Conservation (phyloP, 2,888 invertebrate genomes). For the Chloroclysta siterata region DNA sequence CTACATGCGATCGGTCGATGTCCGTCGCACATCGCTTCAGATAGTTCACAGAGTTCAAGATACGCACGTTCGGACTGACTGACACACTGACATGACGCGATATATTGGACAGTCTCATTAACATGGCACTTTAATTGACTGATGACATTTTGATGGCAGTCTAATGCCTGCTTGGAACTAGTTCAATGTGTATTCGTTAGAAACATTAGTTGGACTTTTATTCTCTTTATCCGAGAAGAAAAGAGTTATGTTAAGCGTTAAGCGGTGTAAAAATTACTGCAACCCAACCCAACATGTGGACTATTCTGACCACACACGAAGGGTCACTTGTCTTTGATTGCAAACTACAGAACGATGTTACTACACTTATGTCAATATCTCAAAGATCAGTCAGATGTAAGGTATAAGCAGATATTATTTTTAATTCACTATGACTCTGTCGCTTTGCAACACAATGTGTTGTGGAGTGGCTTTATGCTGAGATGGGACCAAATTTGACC, state of each 20-base stretch:
- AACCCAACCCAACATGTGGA: not conserved
- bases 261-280: conserved; percentile 17
- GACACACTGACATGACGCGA: conserved; percentile 31
- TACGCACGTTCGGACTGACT: conserved; percentile 35
- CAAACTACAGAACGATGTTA: conserved; percentile 1
- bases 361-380: not conserved
- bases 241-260: conserved; percentile 15
- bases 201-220: conserved; percentile 5
- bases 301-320: conserved; percentile 24
- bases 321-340: conserved; percentile 19
- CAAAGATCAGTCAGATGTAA: not conserved
- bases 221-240: not conserved
- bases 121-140: conserved; percentile 28
- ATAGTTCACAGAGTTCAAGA: conserved; percentile 40
- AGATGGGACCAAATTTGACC: too few relatives aligned
- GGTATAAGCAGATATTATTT: too few relatives aligned
- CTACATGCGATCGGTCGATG: conserved; percentile 52
- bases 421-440: too few relatives aligned
- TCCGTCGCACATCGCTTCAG: conserved; percentile 46
- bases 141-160: conserved; percentile 26
- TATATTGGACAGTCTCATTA: conserved; percentile 24
- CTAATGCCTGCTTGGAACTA: conserved; percentile 19
- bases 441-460: too few relatives aligned
- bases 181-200: conserved; percentile 4
- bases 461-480: too few relatives aligned